Evolutionary conservation across 1,140 invertebrate species (phyloP), one percentile per base, ranked within the genome.

Genomic region (Andrena cerasifolii): DNA sequence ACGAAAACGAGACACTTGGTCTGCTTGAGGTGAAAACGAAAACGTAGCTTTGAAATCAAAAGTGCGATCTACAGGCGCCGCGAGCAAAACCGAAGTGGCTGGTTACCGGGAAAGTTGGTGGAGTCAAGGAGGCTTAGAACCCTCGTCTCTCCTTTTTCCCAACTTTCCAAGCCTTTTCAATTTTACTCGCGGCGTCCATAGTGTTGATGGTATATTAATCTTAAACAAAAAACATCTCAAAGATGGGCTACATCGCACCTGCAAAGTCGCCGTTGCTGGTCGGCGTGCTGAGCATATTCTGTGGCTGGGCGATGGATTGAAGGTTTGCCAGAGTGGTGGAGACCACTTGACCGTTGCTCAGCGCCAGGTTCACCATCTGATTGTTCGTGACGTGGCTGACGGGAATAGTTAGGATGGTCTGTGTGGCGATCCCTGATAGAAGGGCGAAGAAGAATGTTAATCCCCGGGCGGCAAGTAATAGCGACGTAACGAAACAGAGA

Each of bases 381-480:
- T 96, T 96, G 88, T 95, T 96, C 90, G 95, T 96, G 66, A 96
- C 95, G 90, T 96, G 96, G 89, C 96, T 97, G 24, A 98, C 96
- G 18, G 98, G 98, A 89, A 98, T 98, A 54, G 97, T 98, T 63
- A 99, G 94, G 70, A 99, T 98, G 82, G 97, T 98, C 91, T 98
- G 98, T 18, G 97, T 97, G 24, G 97, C 97, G 87, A 98, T 96
- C 78, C 97, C 97, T 98, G 91, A 0, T 0, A 24, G 51, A 18
- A 28, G 33, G n/a, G 16, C 21, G 43, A 1, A 76, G 62, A 77
- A n/a, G 21, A 70, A 21, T 24, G 43, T 63, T 31, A 74, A 56
- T 68, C 24, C 18, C n/a, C 14, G 7, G 0, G 16, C 14, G 56
- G 8, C 6, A 36, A 61, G 21, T n/a, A n/a, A n/a, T n/a, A 21